Evolutionary conservation across 2,797 vertebrate species (phyloP).

Genomic region (Tauraco hartlaubi): DNA sequence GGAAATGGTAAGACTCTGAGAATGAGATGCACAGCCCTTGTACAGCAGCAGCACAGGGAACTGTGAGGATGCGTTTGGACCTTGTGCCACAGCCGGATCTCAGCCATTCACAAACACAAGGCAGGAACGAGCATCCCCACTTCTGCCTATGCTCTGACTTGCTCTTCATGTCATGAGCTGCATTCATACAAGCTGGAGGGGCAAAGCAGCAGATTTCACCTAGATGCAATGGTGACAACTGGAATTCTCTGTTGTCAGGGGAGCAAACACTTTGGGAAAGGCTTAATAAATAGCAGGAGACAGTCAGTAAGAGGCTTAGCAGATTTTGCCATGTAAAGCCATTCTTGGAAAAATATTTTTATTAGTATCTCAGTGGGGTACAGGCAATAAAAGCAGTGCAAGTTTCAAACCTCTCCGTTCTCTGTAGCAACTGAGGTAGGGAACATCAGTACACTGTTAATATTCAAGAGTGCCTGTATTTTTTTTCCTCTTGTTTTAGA

Average conservation of each 20-base stretch:
- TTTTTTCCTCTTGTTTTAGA: slow-evolving; percentile 8
- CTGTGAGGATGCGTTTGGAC: background rate
- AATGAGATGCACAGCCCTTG: background rate
- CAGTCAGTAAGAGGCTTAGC: slow-evolving; percentile 13
- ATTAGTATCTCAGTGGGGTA: background rate
- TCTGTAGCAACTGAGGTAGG: background rate
- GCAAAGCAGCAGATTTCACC: background rate
- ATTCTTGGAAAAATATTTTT: slow-evolving; percentile 33
- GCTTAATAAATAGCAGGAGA: slow-evolving; percentile 13
- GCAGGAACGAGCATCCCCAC: background rate
- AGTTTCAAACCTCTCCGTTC: background rate
- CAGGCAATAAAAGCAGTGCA: background rate
- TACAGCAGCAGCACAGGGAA: background rate
- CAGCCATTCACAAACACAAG: background rate
- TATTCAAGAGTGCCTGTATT: background rate
- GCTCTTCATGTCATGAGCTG: background rate
- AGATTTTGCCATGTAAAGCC: slow-evolving; percentile 40
- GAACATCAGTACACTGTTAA: background rate
- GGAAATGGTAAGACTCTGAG: background rate
- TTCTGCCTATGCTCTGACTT: background rate
- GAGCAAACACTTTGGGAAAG: background rate
- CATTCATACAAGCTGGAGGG: background rate
- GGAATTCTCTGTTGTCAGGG: background rate
- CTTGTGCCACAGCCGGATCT: background rate
- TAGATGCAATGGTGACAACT: background rate